Conservation (phyloP, 1,140 invertebrate genomes). For the Gryllus bimaculatus region DNA sequence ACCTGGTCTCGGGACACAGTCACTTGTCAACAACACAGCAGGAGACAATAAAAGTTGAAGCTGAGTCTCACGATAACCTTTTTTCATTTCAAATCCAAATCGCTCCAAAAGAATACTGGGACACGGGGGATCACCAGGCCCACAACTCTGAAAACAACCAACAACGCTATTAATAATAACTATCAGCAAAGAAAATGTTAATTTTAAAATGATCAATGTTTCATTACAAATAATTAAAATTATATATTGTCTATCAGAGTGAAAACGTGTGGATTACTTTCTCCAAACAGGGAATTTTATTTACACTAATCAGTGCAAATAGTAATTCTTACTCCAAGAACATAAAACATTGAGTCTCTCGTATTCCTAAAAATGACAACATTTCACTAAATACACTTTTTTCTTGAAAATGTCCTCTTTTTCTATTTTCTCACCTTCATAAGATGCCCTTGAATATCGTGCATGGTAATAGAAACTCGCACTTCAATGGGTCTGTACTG, state of each 20-base stretch:
- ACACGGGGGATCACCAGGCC: conserved; percentile 76
- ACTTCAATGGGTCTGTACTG: conserved; percentile 83
- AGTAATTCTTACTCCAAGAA: neutral
- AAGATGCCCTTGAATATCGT: conserved; percentile 89
- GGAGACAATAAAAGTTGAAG: conserved; percentile 87
- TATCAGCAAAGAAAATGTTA: neutral
- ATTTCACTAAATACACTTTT: too few relatives aligned
- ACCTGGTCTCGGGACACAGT: conserved; percentile 52
- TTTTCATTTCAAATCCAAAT: conserved; percentile 95
- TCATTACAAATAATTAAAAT: neutral
- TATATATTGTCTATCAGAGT: too few relatives aligned
- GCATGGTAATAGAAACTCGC: conserved; percentile 85
- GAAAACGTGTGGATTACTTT: neutral
- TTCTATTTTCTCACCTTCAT: conserved; percentile 48
- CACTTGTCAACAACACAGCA: conserved; percentile 68
- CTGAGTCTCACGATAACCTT: conserved; percentile 80
- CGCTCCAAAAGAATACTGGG: conserved; percentile 82
- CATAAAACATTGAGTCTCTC: neutral
- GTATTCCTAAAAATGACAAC: neutral
- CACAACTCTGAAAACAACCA: conserved; percentile 55
- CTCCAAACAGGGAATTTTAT: neutral
- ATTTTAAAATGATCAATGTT: neutral
- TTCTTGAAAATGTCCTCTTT: neutral
- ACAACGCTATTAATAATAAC: neutral
- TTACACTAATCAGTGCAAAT: neutral